Conservation (phyloP, 2,888 invertebrate genomes). For the Corbicula japonica region DNA sequence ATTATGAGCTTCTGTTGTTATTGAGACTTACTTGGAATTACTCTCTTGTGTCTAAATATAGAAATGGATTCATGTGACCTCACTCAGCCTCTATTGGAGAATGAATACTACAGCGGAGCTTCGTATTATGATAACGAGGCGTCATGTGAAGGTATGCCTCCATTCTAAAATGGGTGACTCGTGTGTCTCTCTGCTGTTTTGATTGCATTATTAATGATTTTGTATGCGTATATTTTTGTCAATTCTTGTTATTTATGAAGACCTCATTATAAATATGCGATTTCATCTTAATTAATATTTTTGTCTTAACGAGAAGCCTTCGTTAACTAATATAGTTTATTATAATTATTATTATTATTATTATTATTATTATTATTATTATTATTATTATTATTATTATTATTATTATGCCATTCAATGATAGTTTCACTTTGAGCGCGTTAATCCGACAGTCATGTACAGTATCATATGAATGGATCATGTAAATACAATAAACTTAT, state of each 20-base stretch:
- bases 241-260: background rate
- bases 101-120: slow-evolving; percentile 12
- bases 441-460: too few species aligned
- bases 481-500: too few species aligned
- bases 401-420: too few species aligned
- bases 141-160: slow-evolving; percentile 20
- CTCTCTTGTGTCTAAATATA: background rate
- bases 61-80: slow-evolving; percentile 25
- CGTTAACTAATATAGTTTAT: too few species aligned
- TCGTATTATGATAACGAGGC: background rate
- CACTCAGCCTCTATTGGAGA: slow-evolving; percentile 18
- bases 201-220: background rate
- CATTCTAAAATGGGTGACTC: too few species aligned
- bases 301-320: too few species aligned
- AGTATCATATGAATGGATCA: too few species aligned
- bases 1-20: background rate
- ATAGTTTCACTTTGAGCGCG: too few species aligned
- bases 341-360: too few species aligned
- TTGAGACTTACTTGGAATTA: background rate
- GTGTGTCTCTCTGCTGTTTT: too few species aligned
- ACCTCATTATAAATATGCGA: background rate
- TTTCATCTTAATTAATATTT: background rate
- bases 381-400: too few species aligned
- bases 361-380: too few species aligned
- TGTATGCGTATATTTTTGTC: background rate